Evolutionary conservation across 2,888 invertebrate species (phyloP).

Genomic region (Subacronicta megacephala): DNA sequence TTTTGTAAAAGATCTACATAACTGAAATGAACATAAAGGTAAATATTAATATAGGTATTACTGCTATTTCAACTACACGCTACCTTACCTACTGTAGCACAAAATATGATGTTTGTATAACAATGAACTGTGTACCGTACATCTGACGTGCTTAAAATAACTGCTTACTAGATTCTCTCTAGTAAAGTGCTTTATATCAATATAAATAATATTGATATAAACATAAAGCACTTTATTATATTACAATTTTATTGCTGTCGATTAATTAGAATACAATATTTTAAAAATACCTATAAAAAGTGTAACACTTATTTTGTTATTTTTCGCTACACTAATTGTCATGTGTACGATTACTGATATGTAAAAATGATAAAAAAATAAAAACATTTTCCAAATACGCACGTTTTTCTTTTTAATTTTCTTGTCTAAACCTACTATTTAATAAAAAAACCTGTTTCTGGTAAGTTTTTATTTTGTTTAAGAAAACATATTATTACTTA

Average conservation of each 20-base stretch:
- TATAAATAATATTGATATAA: too few species aligned
- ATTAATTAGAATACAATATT: background rate
- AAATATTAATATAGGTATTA: slow-evolving; percentile 8
- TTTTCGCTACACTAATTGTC: slow-evolving; percentile 63
- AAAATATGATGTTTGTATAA: slow-evolving; percentile 15
- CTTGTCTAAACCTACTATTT: too few species aligned
- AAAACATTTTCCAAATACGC: slow-evolving; percentile 68
- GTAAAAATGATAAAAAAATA: slow-evolving; percentile 66
- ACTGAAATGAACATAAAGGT: slow-evolving; percentile 12
- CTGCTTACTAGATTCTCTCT: too few species aligned
- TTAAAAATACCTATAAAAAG: slow-evolving; percentile 2
- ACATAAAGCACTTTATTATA: too few species aligned
- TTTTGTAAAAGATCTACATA: slow-evolving; percentile 8
- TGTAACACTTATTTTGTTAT: slow-evolving; percentile 38
- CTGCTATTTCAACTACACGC: slow-evolving; percentile 13
- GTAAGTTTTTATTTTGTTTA: too few species aligned
- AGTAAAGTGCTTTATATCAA: slow-evolving; percentile 3
- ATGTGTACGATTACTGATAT: slow-evolving; percentile 66
- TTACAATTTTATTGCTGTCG: background rate
- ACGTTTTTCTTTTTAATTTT: background rate
- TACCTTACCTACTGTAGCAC: slow-evolving; percentile 9
- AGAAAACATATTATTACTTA: too few species aligned
- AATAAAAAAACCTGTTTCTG: too few species aligned
- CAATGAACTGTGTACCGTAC: slow-evolving; percentile 1
- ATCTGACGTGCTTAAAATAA: slow-evolving; percentile 10